A percentile compares a stretch with the other conserved stretches of the same genome.
These are phyloP conservation scores for Ictalurus punctatus DNA, from an alignment of 2,113 vertebrate species.

Conservation along the genomic window DNA sequence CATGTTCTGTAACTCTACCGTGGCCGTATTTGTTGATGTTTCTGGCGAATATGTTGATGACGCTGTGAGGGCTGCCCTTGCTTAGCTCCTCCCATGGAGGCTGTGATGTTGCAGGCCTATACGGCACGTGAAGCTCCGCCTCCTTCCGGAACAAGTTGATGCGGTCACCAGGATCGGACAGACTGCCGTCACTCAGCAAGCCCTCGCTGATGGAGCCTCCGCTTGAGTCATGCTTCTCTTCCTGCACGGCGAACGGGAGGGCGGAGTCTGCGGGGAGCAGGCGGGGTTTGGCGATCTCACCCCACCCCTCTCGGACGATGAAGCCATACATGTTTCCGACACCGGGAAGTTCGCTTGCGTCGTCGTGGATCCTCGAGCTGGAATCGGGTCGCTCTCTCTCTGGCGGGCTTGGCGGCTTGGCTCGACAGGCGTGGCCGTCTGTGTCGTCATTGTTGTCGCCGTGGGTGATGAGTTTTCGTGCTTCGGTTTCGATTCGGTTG, in stretches of 20 bases:
- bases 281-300: slow-evolving; percentile 66
- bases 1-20: slow-evolving; percentile 68
- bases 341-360: slow-evolving; percentile 77
- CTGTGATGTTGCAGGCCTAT: slow-evolving; percentile 63
- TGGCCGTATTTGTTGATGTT: slow-evolving; percentile 79
- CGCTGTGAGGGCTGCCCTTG: slow-evolving; percentile 91
- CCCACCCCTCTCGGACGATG: slow-evolving; percentile 74
- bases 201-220: slow-evolving; percentile 89
- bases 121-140: slow-evolving; percentile 76
- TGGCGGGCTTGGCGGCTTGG: slow-evolving; percentile 75
- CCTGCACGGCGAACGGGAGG: slow-evolving; percentile 47
- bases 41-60: slow-evolving; percentile 95
- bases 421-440: slow-evolving; percentile 68
- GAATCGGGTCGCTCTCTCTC: slow-evolving; percentile 74
- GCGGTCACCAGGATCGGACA: slow-evolving; percentile 79
- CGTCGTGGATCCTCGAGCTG: slow-evolving; percentile 76
- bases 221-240: slow-evolving; percentile 75
- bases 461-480: slow-evolving; percentile 84
- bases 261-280: slow-evolving; percentile 57
- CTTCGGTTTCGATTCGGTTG: slow-evolving; percentile 88
- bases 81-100: slow-evolving; percentile 87
- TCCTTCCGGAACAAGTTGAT: slow-evolving; percentile 87
- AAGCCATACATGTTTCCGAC: slow-evolving; percentile 78
- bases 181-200: slow-evolving; percentile 82
- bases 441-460: slow-evolving; percentile 67